phyloP scores from a whole-genome alignment of 1,140 invertebrate species.

The Cryptotermes secundus region DNA sequence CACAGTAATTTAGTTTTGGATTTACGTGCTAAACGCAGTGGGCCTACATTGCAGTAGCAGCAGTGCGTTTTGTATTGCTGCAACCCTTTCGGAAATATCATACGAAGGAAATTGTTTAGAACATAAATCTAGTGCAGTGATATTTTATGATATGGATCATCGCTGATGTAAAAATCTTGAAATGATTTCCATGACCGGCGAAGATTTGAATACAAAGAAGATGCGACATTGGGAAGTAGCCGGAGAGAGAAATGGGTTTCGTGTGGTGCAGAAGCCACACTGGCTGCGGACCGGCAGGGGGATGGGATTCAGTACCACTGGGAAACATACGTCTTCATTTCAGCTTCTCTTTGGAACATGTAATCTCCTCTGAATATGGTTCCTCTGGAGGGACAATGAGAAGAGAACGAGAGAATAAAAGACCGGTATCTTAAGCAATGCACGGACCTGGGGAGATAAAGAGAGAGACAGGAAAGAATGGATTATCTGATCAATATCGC shows the following conservation, averaged over 20 bases:
- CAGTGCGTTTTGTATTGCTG: no score
- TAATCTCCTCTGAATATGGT: not conserved
- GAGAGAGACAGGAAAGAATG: not conserved
- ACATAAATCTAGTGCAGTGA: no score
- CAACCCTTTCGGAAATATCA: no score
- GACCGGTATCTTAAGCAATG: conserved; percentile 2
- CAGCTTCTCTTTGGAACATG: conserved; percentile 10
- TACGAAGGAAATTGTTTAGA: no score
- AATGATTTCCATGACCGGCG: no score
- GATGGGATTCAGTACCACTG: not conserved
- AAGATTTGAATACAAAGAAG: not conserved
- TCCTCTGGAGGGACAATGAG: not conserved
- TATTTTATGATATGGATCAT: no score
- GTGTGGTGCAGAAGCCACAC: not conserved
- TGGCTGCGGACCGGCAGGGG: not conserved
- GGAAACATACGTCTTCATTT: conserved; percentile 13
- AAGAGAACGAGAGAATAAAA: not conserved
- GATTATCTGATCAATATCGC: conserved; percentile 8
- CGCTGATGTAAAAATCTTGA: no score
- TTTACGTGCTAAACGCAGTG: no score
- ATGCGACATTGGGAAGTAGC: not conserved
- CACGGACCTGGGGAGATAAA: not conserved
- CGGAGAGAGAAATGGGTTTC: not conserved
- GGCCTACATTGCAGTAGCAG: no score
- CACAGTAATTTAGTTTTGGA: no score